phyloP scores from a whole-genome alignment of 2,888 invertebrate genomes.

The Malthinus seriepunctatus region DNA sequence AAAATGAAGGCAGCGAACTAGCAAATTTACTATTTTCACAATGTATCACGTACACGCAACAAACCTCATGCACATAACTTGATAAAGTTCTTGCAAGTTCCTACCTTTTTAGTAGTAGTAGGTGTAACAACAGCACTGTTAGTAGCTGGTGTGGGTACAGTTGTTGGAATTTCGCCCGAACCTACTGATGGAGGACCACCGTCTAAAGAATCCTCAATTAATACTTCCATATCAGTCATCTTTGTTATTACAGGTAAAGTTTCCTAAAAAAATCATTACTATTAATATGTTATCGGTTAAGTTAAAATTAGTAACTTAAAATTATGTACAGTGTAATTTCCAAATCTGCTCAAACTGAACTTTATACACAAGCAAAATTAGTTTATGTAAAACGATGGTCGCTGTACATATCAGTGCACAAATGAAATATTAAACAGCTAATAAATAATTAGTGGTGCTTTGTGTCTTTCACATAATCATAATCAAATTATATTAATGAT shows the following conservation, averaged over 20 bases:
- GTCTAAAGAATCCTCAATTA: constrained; percentile 80
- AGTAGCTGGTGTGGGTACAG: constrained; percentile 43
- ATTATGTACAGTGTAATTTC: no score
- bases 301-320: constrained; percentile 8
- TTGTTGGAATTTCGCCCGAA: constrained; percentile 71
- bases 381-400: no score
- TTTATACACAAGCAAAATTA: no score
- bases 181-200: constrained; percentile 81
- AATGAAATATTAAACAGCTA: no score
- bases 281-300: background rate
- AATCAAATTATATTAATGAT: no score
- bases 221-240: constrained; percentile 65
- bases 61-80: constrained; percentile 27
- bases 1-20: constrained; percentile 17
- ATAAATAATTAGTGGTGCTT: no score
- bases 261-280: constrained; percentile 52
- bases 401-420: no score
- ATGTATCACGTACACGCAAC: constrained; percentile 22
- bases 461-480: no score
- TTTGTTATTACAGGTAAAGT: constrained; percentile 63
- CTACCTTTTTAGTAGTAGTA: constrained; percentile 54
- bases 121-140: constrained; percentile 52
- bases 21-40: constrained; percentile 14
- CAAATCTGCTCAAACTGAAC: no score
- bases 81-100: constrained; percentile 8